phyloP scores from a whole-genome alignment of 2,113 vertebrate genomes.

The Tichodroma muraria region DNA sequence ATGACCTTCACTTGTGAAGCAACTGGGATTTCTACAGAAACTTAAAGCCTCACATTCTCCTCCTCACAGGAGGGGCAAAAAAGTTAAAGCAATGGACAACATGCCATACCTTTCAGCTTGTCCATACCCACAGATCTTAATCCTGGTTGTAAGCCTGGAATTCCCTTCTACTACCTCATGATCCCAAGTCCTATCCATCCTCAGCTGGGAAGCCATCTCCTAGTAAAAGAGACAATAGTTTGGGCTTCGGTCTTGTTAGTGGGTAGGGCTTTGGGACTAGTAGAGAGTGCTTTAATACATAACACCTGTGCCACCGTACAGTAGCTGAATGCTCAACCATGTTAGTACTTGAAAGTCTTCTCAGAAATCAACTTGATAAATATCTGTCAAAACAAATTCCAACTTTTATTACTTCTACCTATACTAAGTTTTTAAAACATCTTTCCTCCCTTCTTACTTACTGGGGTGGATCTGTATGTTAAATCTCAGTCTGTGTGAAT shows the following conservation, averaged over 20 bases:
- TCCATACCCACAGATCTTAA: not conserved
- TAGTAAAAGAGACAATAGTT: not conserved
- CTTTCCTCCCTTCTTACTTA: not conserved
- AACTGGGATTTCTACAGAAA: not conserved
- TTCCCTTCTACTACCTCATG: not conserved
- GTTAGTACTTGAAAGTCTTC: not conserved
- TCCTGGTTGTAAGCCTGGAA: not conserved
- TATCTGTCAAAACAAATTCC: not conserved
- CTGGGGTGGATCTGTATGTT: not conserved
- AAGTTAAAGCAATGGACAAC: not conserved
- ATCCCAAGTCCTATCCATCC: not conserved
- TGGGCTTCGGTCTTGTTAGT: not conserved
- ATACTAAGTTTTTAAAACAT: not conserved
- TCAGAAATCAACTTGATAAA: not conserved
- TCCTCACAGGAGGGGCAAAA: not conserved
- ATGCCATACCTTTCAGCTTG: not conserved
- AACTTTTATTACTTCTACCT: not conserved
- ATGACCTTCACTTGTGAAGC: not conserved
- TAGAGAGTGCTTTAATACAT: not conserved
- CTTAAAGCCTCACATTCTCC: not conserved
- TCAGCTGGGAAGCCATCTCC: not conserved
- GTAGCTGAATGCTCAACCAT: not conserved
- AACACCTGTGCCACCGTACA: not conserved
- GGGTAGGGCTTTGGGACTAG: not conserved
- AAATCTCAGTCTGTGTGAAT: not conserved